Evolutionary conservation across 2,888 invertebrate genomes (phyloP).

Genomic region (Caenorhabditis doughertyi): DNA sequence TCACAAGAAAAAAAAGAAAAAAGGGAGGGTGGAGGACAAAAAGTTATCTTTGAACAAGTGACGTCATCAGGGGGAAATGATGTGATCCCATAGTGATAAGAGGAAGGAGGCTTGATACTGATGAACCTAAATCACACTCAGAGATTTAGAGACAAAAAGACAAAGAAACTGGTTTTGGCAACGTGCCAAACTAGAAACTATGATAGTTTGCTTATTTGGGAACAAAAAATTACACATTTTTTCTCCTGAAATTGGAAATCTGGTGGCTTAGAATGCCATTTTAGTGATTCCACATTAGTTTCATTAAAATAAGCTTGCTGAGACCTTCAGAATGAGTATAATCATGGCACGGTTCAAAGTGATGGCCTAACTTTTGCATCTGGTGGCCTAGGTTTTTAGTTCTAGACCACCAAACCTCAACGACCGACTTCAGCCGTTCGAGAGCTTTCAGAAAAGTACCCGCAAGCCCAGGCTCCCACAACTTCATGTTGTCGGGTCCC

Average conservation of each 20-base stretch:
- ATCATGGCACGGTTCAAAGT: background rate
- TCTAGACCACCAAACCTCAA: background rate
- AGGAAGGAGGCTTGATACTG: background rate
- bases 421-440: background rate
- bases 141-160: background rate
- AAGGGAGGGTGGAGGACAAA: background rate
- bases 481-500: background rate
- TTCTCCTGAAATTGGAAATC: background rate
- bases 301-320: background rate
- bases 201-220: background rate
- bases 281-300: too few relatives aligned
- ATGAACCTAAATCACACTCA: constrained; percentile 16
- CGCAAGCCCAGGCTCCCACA: background rate
- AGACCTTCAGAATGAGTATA: constrained; percentile 17
- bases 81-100: background rate
- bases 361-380: background rate
- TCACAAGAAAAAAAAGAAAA: background rate
- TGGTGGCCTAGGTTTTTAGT: background rate
- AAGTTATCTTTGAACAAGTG: constrained; percentile 37
- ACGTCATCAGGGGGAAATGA: constrained; percentile 12
- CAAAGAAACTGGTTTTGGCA: constrained; percentile 7
- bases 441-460: background rate
- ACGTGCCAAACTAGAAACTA: constrained; percentile 17
- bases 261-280: too few relatives aligned
- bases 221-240: background rate